Base-by-base conservation (phyloP, 2,888 invertebrate species). In the Trisateles emortualis region DNA sequence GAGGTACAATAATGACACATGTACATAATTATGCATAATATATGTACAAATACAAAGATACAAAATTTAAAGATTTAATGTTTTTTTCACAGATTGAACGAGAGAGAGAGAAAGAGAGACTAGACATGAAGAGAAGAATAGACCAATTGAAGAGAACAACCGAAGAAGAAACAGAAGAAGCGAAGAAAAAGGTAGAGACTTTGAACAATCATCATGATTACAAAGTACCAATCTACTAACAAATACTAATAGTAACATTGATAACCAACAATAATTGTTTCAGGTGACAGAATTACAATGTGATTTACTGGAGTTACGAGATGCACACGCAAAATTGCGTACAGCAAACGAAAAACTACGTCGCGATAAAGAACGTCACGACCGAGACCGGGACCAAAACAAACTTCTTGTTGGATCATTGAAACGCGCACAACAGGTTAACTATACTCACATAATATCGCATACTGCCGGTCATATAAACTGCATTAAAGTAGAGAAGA, bases 261-360 rank as follows among this genome's bases (percentile, higher is more conserved):
- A 8, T 6, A 8, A 26, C 3, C 22, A 5, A 3, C 8, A 26
- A 4, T 26, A 13, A 22, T 22, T 17, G 0, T 57, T 54, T 0
- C 47, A 93, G 93, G 92, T 95, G 53, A 93, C 95, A 3, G 96
- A 98, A 90, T 83, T 98, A 40, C 98, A 98, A 83, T 97, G 97
- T 79, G 98, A 98, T 88, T 89, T 98, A 39, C 85, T 98, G 46
- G 98, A 98, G 86, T 85, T 98, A 45, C 94, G 98, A 19, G 98
- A 98, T 84, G 98, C 98, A 14, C 98, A 98, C 84, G 98, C 98
- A 1, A 98, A 98, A 84, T 86, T 98, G 62, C 94, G 98, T 51
- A 98, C 98, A 3, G 97, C 98, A 22, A 98, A 98, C 82, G 98
- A 98, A 79, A 97, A 98, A 78, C 91, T 98, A 63, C 94, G 98